Evolutionary conservation across 2,888 invertebrate genomes (phyloP).

Genomic region (Pecten maximus): DNA sequence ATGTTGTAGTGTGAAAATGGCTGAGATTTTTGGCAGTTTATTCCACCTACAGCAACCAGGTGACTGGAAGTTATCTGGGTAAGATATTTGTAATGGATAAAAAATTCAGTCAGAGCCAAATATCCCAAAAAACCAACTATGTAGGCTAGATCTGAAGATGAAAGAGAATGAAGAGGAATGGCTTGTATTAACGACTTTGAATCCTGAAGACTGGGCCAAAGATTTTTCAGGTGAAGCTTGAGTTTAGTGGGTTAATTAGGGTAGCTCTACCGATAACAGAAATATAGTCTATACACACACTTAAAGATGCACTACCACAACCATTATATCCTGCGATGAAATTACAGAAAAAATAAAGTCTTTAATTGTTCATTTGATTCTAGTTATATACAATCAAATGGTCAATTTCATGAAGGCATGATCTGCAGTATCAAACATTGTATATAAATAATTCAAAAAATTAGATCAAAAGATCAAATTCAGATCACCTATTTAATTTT

Average conservation of each 20-base stretch:
- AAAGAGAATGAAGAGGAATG: background rate
- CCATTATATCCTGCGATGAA: background rate
- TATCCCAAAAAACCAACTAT: background rate
- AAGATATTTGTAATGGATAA: conserved; percentile 15
- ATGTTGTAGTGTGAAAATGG: background rate
- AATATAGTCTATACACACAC: background rate
- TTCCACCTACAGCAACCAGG: background rate
- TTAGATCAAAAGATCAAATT: too few relatives aligned
- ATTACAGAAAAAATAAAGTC: too few relatives aligned
- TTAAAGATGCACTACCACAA: background rate
- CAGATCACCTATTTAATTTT: too few relatives aligned
- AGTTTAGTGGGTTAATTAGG: background rate
- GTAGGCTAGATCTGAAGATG: background rate
- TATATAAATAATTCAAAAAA: too few relatives aligned
- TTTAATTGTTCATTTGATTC: too few relatives aligned
- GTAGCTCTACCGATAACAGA: background rate
- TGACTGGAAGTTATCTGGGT: background rate
- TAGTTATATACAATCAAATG: too few relatives aligned
- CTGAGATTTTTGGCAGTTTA: conserved; percentile 11
- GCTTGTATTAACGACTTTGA: conserved; percentile 19
- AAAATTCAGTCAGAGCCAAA: background rate
- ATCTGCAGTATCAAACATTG: too few relatives aligned
- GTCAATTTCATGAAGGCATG: too few relatives aligned
- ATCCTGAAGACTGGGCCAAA: conserved; percentile 21
- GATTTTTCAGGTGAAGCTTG: background rate